Base-by-base conservation (phyloP, 2,888 invertebrate species). In the Polyommatus iphigenia region DNA sequence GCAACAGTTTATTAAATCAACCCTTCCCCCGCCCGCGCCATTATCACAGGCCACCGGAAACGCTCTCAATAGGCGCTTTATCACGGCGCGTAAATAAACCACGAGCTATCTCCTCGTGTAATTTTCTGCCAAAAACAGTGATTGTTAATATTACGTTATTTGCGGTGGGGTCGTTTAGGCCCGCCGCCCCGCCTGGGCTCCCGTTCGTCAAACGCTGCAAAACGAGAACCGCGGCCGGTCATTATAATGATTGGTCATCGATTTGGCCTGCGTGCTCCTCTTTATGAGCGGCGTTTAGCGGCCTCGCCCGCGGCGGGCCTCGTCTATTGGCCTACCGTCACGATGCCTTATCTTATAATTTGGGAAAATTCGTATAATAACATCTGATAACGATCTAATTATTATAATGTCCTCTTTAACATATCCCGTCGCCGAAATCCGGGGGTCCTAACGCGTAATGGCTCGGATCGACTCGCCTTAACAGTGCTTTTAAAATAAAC, bases 371-470 rank as follows among this genome's bases (percentile, higher is more conserved):
- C 91, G 88, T 92, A 92, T 92, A 92, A 93, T 93, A 93, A 92
- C 87, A 89, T 92, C 91, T 91, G 92, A 93, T 93, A 93, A 92
- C 92, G 90, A 92, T 93, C 92, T 92, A 91, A 93, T 93, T 93
- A 92, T 93, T 91, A 92, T 93, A 93, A 93, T 93, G 91, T 91
- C 90, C 93, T 93, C 87, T 91, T 93, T 93, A 93, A 91, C 91
- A 93, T 93, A 92, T 91, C 89, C 91, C 90, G 90, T 91, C 90
- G 87, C 83, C 87, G 81, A 91, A 92, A 92, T 93, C 91, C 88
- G 88, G 85, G 85, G 84, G 87, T 87, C 90, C 89, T 92, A 91
- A 91, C 89, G 86, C 87, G 89, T 91, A 91, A 92, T 91, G 72
- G 72, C 90, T 89, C 88, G 91, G 89, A 90, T 91, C 89, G 90